A percentile compares a stretch with the other conserved stretches of the same genome.
phyloP scores from a whole-genome alignment of 2,113 vertebrate species.

The Petrocephalus microphthalmus region DNA sequence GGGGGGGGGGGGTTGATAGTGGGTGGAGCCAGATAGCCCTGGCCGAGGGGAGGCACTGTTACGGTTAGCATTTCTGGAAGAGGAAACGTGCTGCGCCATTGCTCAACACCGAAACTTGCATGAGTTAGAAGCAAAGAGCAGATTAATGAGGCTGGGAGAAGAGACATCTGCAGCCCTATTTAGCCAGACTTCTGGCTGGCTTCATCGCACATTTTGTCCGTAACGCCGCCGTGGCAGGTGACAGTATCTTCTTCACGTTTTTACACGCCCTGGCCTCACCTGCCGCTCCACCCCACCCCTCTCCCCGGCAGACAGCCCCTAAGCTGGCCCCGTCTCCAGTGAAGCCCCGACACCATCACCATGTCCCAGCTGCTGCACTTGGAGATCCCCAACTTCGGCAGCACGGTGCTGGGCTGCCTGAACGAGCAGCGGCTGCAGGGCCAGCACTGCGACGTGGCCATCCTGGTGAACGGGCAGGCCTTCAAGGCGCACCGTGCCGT shows the following conservation, averaged over 20 bases:
- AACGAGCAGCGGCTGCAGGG: conserved; percentile 90
- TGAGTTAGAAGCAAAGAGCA: background rate
- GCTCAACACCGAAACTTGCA: background rate
- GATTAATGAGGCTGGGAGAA: background rate
- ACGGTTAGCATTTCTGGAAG: background rate
- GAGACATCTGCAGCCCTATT: background rate
- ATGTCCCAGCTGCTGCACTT: conserved; percentile 88
- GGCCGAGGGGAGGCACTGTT: background rate
- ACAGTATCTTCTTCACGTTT: background rate
- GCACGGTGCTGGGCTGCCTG: conserved; percentile 86
- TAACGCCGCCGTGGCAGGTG: background rate
- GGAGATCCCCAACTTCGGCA: conserved; percentile 94
- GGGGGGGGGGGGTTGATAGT: background rate
- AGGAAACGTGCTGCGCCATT: background rate
- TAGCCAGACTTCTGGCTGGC: background rate
- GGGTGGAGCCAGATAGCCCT: background rate
- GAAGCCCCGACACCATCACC: conserved; percentile 52
- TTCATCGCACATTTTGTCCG: background rate
- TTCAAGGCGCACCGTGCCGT: conserved; percentile 48
- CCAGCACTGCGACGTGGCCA: conserved; percentile 93
- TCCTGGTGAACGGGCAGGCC: conserved; percentile 90
- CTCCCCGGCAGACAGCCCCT: conserved; percentile 64
- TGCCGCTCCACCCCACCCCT: conserved; percentile 4
- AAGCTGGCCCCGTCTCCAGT: conserved; percentile 43
- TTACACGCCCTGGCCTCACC: background rate